Base-by-base conservation (phyloP, 2,888 invertebrate species). In the Chrysodeixis includens region DNA sequence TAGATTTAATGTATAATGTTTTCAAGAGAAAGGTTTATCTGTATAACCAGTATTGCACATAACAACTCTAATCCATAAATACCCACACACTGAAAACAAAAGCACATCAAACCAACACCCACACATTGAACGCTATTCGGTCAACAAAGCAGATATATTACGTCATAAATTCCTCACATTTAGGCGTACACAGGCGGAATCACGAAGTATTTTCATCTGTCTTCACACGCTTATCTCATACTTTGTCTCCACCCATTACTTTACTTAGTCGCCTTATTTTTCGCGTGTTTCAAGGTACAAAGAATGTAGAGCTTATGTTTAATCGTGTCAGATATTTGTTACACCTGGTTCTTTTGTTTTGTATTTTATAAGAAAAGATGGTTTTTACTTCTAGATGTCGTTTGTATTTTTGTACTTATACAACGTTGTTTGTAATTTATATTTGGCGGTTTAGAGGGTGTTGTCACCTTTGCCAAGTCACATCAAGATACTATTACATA, bases 171-270 rank as follows among this genome's bases (percentile, higher is more conserved):
- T 62, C 56, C 10, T 57, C 46, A 59, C 69, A 73, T 72, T 58
- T 20, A 74, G 62, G 8, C 56, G 44, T 57, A 62, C 40, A 74
- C 73, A 57, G 30, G 18, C 22, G 22, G 62, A 77, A 73, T 74
- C 73, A 52, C 75, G 58, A 56, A 62, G 69, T 62, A 74, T 74
- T 52, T 62, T 69, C 78, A 54, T 62, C 75, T 74, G 69, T 74
- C 73, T 10, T 30, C 62, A 69, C 59, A 57, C 59, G 62, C 74
- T 78, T 62, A 74, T 40, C 52, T 30, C 12, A 44, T 58, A 56
- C 75, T 74, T 78, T 74, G 75, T 74, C 52, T 52, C n/a, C 16
- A 53, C 57, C 59, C 53, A 51, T 67, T 62, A 35, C 67, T 77
- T 52, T 78, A 74, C 57, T 78, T 55, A 44, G 30, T 18, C n/a